Evolutionary conservation across 2,113 vertebrate genomes (phyloP).

Genomic region (Dromiciops gliroides): DNA sequence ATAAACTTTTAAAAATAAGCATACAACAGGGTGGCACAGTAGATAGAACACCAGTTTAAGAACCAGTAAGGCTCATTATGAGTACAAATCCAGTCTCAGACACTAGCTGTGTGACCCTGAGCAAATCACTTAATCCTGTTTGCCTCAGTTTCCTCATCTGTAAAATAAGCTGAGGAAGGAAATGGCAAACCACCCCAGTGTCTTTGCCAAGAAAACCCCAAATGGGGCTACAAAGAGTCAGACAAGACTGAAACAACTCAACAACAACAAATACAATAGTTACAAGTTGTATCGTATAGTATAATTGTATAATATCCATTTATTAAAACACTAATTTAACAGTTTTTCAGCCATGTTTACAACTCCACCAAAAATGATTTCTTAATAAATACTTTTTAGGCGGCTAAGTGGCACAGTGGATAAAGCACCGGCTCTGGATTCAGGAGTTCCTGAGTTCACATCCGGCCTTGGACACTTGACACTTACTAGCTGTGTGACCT

Average conservation of each 20-base stretch:
- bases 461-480: no score
- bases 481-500: no score
- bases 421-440: no score
- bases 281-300: neutral
- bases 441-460: no score
- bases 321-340: neutral
- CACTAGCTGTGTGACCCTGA: neutral
- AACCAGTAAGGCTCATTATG: neutral
- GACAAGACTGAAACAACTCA: neutral
- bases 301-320: neutral
- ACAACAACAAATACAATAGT: neutral
- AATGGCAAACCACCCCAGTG: neutral
- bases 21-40: neutral
- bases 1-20: neutral
- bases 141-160: neutral
- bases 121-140: neutral
- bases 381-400: neutral
- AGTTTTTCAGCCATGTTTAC: neutral
- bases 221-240: neutral
- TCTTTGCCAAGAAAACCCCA: neutral
- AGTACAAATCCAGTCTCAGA: neutral
- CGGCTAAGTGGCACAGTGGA: no score
- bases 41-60: neutral
- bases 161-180: neutral
- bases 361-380: neutral